phyloP scores from a whole-genome alignment of 2,888 invertebrate genomes.

The Dryobota labecula region DNA sequence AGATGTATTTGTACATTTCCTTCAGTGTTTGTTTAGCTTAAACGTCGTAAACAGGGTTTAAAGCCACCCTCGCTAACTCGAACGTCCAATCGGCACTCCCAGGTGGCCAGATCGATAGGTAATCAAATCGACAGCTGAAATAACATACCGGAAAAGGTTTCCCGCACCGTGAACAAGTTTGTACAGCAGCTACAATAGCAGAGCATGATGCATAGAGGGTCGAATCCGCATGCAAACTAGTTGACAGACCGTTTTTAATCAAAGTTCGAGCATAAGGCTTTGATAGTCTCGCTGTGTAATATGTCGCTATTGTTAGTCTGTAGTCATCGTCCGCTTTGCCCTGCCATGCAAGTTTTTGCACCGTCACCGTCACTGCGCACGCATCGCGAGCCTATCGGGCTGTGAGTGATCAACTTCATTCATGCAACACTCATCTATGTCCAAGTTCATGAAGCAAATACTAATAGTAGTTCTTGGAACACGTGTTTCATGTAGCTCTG shows the following conservation, averaged over 20 bases:
- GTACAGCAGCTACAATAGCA: conserved; percentile 12
- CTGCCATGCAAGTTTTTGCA: neutral
- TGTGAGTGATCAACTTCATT: neutral
- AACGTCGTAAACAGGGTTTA: too few species aligned
- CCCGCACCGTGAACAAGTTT: neutral
- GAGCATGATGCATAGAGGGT: neutral
- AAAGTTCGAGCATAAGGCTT: conserved; percentile 23
- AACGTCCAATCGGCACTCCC: neutral
- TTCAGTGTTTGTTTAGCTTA: too few species aligned
- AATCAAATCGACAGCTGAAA: conserved; percentile 12
- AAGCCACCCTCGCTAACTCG: neutral
- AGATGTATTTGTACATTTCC: too few species aligned
- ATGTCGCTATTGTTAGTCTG: conserved; percentile 1
- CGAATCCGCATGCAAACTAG: conserved; percentile 1
- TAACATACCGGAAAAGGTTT: conserved; percentile 1
- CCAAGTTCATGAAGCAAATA: neutral
- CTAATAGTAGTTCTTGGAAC: neutral
- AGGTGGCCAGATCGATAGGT: neutral
- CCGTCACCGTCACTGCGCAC: neutral
- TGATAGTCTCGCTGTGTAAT: conserved; percentile 7
- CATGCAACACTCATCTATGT: neutral
- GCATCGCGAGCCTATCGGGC: neutral
- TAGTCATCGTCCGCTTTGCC: neutral
- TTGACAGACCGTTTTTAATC: conserved; percentile 30
- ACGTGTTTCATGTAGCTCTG: neutral